Evolutionary conservation across 2,888 invertebrate species (phyloP).

Genomic region (Acheta domesticus): DNA sequence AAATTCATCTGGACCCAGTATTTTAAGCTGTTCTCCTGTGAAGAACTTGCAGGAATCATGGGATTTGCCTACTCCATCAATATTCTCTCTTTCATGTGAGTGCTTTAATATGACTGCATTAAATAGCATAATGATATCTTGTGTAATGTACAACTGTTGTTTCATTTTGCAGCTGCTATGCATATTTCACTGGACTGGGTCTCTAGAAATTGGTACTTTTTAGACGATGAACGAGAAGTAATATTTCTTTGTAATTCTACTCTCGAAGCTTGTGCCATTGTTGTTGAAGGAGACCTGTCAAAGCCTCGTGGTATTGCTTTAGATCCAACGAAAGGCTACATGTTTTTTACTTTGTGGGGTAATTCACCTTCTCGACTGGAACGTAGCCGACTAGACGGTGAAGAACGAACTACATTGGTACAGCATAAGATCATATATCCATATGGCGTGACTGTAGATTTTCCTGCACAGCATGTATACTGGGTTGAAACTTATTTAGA

Average conservation of each 20-base stretch:
- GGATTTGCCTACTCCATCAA: constrained; percentile 57
- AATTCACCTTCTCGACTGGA: constrained; percentile 59
- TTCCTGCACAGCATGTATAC: constrained; percentile 66
- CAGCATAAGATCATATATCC: constrained; percentile 72
- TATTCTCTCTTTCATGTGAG: constrained; percentile 52
- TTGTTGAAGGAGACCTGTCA: constrained; percentile 64
- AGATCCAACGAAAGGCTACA: constrained; percentile 71
- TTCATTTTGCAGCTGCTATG: constrained; percentile 58
- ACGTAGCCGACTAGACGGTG: constrained; percentile 63
- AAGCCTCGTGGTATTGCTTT: constrained; percentile 72
- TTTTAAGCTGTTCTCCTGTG: constrained; percentile 63
- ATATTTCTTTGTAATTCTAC: constrained; percentile 66
- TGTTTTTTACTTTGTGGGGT: constrained; percentile 79
- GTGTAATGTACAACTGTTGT: background rate
- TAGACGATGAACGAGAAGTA: constrained; percentile 64
- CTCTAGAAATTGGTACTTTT: constrained; percentile 80
- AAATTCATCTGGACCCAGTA: constrained; percentile 40
- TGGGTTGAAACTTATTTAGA: constrained; percentile 81
- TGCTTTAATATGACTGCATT: constrained; percentile 12
- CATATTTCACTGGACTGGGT: constrained; percentile 82
- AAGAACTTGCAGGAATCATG: constrained; percentile 61
- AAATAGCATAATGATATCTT: background rate
- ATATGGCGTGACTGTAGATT: constrained; percentile 68
- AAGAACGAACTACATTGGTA: constrained; percentile 58
- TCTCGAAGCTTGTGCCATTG: constrained; percentile 63